These are phyloP conservation scores for Leistus spinibarbis DNA, from an alignment of 2,888 invertebrate species.

Conservation along the genomic window DNA sequence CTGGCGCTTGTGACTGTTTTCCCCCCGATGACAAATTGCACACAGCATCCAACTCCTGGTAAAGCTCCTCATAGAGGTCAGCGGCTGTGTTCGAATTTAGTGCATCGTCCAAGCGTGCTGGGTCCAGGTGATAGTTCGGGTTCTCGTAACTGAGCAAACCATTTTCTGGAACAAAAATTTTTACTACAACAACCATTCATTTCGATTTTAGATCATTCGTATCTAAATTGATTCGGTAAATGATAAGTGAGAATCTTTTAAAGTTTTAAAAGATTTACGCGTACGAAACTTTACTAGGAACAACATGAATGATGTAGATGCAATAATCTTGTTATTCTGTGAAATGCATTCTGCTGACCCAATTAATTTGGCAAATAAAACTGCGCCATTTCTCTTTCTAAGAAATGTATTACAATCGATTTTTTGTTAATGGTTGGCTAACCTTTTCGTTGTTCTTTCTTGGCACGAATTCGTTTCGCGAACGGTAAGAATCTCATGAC, in stretches of 20 bases:
- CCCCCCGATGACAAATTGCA: constrained; percentile 62
- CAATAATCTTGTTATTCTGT: not conserved
- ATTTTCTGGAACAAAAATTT: constrained; percentile 77
- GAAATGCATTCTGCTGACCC: not conserved
- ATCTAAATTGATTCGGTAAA: too few species aligned
- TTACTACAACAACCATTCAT: too few species aligned
- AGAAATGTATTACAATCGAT: not conserved
- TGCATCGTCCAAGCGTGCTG: constrained; percentile 77
- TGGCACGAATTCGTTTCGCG: constrained; percentile 7
- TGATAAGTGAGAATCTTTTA: too few species aligned
- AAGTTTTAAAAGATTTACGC: too few species aligned
- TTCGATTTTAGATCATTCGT: too few species aligned
- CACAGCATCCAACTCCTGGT: constrained; percentile 66
- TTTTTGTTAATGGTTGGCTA: not conserved
- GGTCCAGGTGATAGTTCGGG: constrained; percentile 86
- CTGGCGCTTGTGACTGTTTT: constrained; percentile 56
- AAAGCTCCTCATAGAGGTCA: constrained; percentile 73
- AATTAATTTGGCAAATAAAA: not conserved
- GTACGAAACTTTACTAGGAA: too few species aligned
- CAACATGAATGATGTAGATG: not conserved
- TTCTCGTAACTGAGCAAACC: constrained; percentile 90
- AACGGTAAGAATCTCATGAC: constrained; percentile 18
- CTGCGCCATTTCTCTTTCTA: not conserved
- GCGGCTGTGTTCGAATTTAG: constrained; percentile 69
- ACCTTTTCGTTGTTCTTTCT: not conserved